Percentiles rank a stretch among this genome's conserved stretches.
Evolutionary conservation across 2,113 vertebrate genomes (phyloP).

Genomic region (Ariopsis seemanni): DNA sequence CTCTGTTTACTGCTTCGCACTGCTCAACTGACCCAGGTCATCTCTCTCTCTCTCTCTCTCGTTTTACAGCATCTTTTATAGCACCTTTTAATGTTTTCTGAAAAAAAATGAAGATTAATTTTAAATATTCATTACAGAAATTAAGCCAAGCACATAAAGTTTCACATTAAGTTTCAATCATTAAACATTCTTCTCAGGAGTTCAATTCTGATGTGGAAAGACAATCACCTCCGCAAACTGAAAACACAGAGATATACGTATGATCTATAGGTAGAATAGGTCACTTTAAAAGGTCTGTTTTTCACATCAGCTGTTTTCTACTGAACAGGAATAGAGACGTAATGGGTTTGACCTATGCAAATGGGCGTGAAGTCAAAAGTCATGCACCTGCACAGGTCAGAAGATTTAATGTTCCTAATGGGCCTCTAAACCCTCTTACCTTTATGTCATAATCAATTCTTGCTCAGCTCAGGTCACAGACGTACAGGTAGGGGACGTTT

Average conservation of each 20-base stretch:
- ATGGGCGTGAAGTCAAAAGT: conserved; percentile 65
- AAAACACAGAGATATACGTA: not conserved
- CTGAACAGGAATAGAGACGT: not conserved
- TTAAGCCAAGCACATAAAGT: not conserved
- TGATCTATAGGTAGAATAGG: not conserved
- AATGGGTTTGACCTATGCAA: conserved; percentile 63
- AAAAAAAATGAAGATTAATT: not conserved
- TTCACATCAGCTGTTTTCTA: not conserved
- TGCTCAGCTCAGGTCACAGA: conserved; percentile 63
- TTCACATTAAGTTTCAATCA: not conserved
- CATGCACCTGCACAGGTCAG: conserved; percentile 68
- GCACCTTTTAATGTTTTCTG: not conserved
- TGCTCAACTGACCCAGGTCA: not conserved
- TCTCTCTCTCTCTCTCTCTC: not conserved
- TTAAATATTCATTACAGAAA: not conserved
- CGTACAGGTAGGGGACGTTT: conserved; percentile 58
- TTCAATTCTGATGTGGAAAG: not conserved
- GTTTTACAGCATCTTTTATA: not conserved
- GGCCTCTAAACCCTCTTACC: conserved; percentile 56
- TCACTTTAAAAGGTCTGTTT: not conserved
- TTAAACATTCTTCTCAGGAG: not conserved
- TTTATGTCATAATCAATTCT: conserved; percentile 54
- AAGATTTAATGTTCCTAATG: conserved; percentile 63
- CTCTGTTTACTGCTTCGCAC: conserved; percentile 2
- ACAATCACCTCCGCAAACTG: not conserved